A percentile compares a stretch with the other conserved stretches of the same genome.
Conservation (phyloP, 37 sponge, comb jelly and placozoan genomes). For the Lycopodina hypogea region DNA sequence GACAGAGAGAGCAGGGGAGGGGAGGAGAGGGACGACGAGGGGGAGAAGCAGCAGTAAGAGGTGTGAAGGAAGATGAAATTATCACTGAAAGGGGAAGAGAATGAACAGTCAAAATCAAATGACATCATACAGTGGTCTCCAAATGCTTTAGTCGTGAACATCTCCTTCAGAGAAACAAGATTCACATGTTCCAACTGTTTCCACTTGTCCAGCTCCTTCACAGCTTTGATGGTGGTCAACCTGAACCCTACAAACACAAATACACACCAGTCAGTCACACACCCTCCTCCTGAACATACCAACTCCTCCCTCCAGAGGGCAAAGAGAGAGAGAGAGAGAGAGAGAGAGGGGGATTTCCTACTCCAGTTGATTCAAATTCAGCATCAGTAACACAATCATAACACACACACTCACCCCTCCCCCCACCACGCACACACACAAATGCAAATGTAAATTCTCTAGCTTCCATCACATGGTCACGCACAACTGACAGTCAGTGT, state of each 20-base stretch:
- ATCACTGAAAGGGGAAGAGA: not conserved
- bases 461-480: no score
- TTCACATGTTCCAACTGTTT: constrained; percentile 58
- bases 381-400: no score
- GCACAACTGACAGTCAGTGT: no score
- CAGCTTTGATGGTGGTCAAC: constrained; percentile 52
- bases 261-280: not conserved
- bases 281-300: not conserved
- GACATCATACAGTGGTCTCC: constrained; percentile 66
- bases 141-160: constrained; percentile 88
- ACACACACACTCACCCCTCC: no score
- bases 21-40: constrained; percentile 4
- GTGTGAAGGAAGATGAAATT: not conserved
- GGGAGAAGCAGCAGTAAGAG: not conserved
- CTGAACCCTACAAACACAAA: constrained; percentile 46
- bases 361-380: not conserved
- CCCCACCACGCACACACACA: no score
- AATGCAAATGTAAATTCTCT: no score
- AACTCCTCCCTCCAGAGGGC: no score
- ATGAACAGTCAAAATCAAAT: not conserved
- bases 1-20: not conserved
- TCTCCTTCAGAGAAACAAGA: constrained; percentile 69
- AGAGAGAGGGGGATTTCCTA: not conserved
- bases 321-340: not conserved
- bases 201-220: constrained; percentile 73